These are phyloP conservation scores for Corythoichthys haematopterus DNA, from an alignment of 2,113 vertebrate genomes.

Conservation along the genomic window DNA sequence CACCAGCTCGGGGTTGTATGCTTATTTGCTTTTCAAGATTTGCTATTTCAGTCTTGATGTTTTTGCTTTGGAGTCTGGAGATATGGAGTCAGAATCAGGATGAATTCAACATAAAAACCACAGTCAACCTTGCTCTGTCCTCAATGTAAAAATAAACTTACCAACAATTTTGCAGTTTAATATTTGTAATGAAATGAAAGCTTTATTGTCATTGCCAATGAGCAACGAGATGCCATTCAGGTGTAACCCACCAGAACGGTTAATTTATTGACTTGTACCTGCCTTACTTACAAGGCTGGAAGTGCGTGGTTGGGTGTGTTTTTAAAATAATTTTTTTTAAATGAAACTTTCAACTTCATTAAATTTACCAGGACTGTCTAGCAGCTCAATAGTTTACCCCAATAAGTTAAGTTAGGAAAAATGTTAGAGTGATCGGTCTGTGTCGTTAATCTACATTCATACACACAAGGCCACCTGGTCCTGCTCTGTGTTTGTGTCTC, in stretches of 20 bases:
- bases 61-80: not conserved
- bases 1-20: conserved; percentile 5
- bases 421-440: not conserved
- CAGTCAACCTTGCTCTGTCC: not conserved
- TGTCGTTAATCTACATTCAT: conserved; percentile 11
- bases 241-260: no score
- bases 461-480: conserved; percentile 33
- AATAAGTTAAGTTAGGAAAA: conserved; percentile 3
- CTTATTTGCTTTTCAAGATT: conserved; percentile 8
- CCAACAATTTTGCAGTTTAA: not conserved
- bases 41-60: not conserved
- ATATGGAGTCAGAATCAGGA: not conserved
- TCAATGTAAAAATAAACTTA: not conserved
- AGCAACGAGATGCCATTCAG: no score
- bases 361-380: no score
- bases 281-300: not conserved
- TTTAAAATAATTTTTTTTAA: not conserved
- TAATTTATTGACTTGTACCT: not conserved
- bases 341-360: no score
- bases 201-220: no score
- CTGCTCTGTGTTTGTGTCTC: conserved; percentile 16
- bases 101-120: conserved; percentile 1
- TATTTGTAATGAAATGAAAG: not conserved
- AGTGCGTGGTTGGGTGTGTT: not conserved
- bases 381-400: not conserved